These are phyloP conservation scores for Eulithis testata DNA, from an alignment of 2,888 invertebrate genomes.

Conservation along the genomic window DNA sequence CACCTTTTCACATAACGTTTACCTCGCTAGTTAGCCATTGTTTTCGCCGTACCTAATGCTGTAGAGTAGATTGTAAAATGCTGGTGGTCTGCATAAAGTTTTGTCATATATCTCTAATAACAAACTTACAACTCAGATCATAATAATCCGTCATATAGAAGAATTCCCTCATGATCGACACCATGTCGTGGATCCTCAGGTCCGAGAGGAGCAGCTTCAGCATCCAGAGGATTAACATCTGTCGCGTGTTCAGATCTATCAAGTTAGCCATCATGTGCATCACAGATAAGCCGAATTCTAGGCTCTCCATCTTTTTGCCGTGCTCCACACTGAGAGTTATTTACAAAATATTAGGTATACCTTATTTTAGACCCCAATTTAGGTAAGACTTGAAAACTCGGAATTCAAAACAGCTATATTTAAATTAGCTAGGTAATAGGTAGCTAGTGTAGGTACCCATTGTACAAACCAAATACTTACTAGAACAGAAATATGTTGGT, in stretches of 20 bases:
- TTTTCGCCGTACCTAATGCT: no score
- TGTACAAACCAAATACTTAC: conserved; percentile 49
- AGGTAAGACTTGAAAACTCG: no score
- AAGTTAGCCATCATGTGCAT: conserved; percentile 60
- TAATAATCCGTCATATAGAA: conserved; percentile 63
- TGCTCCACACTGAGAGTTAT: conserved; percentile 55
- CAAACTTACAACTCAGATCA: conserved; percentile 60
- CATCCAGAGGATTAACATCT: conserved; percentile 60
- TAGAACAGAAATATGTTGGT: conserved; percentile 66
- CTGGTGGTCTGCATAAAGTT: no score
- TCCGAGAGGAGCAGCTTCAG: conserved; percentile 62
- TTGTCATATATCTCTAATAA: no score
- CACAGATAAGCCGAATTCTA: conserved; percentile 63
- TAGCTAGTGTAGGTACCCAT: no score
- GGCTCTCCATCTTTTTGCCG: conserved; percentile 61
- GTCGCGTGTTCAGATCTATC: conserved; percentile 52
- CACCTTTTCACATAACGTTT: no score
- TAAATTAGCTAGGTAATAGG: no score
- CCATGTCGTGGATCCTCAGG: conserved; percentile 62
- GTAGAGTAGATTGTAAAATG: no score
- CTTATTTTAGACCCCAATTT: no score
- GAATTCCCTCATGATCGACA: conserved; percentile 64
- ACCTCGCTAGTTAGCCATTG: no score
- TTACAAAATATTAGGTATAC: neutral
- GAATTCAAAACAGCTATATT: no score